phyloP scores from a whole-genome alignment of 2,888 invertebrate genomes.

The Chalcis sispes region DNA sequence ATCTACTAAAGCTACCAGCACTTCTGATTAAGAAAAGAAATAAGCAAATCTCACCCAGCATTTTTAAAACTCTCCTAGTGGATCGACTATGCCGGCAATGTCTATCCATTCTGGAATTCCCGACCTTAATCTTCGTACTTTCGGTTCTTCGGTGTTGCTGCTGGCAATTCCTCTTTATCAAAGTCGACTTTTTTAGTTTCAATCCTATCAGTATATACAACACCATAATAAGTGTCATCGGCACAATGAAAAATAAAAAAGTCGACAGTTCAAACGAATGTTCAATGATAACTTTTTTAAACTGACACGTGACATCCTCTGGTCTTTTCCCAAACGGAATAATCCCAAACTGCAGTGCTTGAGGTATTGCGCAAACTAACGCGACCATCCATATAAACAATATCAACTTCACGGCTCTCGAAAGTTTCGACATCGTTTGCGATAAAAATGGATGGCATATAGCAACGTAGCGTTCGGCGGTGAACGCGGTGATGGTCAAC shows the following conservation, averaged over 20 bases:
- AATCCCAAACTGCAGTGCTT: constrained; percentile 79
- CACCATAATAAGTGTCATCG: constrained; percentile 80
- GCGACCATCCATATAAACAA: constrained; percentile 89
- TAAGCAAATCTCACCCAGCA: constrained; percentile 82
- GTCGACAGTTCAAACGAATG: constrained; percentile 81
- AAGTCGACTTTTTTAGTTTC: constrained; percentile 77
- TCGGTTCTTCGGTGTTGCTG: constrained; percentile 41
- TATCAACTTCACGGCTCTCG: constrained; percentile 89
- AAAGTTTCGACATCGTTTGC: constrained; percentile 92
- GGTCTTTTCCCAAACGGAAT: constrained; percentile 75
- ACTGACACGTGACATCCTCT: constrained; percentile 75
- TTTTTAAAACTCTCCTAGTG: constrained; percentile 84
- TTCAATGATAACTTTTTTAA: constrained; percentile 75
- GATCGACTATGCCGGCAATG: constrained; percentile 77
- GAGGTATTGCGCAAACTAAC: constrained; percentile 84
- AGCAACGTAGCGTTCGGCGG: constrained; percentile 83
- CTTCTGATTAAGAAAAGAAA: neutral
- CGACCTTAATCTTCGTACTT: constrained; percentile 58
- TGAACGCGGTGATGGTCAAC: constrained; percentile 83
- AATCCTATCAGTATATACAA: constrained; percentile 78
- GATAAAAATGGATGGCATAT: constrained; percentile 83
- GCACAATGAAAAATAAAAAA: constrained; percentile 80
- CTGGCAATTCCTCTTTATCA: constrained; percentile 73
- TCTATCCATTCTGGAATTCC: constrained; percentile 60
- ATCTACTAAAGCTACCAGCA: neutral